Evolutionary conservation across 2,113 vertebrate genomes (phyloP).

Genomic region (Chaetodon trifascialis): DNA sequence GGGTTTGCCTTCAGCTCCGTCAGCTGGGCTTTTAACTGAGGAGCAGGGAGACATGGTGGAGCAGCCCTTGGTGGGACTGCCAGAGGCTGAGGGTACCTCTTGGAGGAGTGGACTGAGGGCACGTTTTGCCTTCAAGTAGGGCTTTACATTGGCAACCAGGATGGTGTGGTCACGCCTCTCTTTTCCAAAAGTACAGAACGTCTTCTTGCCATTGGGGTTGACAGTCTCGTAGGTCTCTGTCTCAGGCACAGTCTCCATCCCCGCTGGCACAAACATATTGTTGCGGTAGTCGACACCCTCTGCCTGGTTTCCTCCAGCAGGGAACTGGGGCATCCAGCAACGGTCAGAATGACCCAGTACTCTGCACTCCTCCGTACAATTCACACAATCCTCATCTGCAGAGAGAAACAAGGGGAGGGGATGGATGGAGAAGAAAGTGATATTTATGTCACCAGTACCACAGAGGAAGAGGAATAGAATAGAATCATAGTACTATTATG

Average conservation of each 20-base stretch:
- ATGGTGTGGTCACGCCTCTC: conserved; percentile 99
- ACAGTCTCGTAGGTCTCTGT: conserved; percentile 96
- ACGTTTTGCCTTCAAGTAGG: conserved; percentile 99
- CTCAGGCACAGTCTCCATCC: conserved; percentile 93
- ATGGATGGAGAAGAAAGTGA: conserved; percentile 40
- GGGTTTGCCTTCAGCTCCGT: conserved; percentile 93
- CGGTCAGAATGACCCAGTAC: conserved; percentile 99
- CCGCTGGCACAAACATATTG: conserved; percentile 98
- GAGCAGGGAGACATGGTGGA: conserved; percentile 88
- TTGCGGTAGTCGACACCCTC: conserved; percentile 99
- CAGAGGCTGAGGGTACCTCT: conserved; percentile 95
- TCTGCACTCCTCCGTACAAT: conserved; percentile 98
- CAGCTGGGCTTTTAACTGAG: conserved; percentile 92
- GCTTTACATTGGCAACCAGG: conserved; percentile 99
- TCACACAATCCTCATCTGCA: conserved; percentile 98
- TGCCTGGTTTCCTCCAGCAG: conserved; percentile 91
- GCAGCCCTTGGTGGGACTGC: conserved; percentile 95
- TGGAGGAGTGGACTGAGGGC: conserved; percentile 98
- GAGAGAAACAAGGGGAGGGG: conserved; percentile 69
- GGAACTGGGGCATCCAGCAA: conserved; percentile 99
- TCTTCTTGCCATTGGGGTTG: conserved; percentile 98
- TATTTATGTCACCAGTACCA: conserved; percentile 34
- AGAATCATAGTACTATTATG: conserved; percentile 51
- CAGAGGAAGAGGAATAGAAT: conserved; percentile 22
- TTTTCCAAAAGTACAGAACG: conserved; percentile 99